phyloP scores from a whole-genome alignment of 2,888 invertebrate genomes.

The Meghimatium bilineatum region DNA sequence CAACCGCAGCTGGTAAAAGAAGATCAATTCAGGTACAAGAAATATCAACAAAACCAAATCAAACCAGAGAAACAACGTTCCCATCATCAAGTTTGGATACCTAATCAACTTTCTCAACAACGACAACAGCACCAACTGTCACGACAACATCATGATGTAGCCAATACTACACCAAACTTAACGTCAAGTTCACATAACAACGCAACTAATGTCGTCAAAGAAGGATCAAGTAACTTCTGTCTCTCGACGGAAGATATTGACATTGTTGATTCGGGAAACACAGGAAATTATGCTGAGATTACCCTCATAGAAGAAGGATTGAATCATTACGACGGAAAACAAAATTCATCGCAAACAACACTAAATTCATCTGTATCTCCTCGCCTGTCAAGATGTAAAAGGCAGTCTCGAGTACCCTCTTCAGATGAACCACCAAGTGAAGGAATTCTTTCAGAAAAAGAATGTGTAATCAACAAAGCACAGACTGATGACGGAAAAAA shows the following conservation, averaged over 20 bases:
- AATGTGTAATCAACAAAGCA: background rate
- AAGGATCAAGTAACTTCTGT: background rate
- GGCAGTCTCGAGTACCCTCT: conserved; percentile 6
- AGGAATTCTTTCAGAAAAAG: background rate
- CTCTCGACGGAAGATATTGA: too few species aligned
- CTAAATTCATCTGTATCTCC: background rate
- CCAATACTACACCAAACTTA: background rate
- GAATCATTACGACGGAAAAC: background rate
- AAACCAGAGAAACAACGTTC: conserved; percentile 1
- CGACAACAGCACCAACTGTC: background rate
- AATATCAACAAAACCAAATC: background rate
- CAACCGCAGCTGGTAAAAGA: conserved; percentile 13
- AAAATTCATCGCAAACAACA: background rate
- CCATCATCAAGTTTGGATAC: conserved; percentile 11
- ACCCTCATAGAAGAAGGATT: background rate
- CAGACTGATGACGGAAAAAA: background rate
- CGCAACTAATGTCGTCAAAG: background rate
- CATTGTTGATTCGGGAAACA: background rate
- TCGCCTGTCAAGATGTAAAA: background rate
- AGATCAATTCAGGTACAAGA: background rate
- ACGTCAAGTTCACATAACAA: background rate
- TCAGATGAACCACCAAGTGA: background rate
- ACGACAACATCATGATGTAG: background rate
- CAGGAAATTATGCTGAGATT: background rate
- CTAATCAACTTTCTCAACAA: background rate